A percentile compares a stretch with the other conserved stretches of the same genome.
phyloP scores from a whole-genome alignment of 2,888 invertebrate genomes.

The Seira sanloemensis region DNA sequence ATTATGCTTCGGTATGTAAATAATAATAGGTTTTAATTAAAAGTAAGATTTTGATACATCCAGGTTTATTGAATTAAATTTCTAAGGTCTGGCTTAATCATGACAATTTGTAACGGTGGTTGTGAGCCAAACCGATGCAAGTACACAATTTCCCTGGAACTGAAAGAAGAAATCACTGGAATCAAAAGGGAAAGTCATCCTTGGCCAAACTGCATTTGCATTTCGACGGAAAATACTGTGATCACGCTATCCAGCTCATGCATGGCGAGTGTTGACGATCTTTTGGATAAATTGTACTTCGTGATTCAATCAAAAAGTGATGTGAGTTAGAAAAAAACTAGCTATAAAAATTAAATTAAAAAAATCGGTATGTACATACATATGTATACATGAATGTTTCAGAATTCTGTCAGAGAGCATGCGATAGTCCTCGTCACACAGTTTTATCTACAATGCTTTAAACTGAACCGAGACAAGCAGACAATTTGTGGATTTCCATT shows the following conservation, averaged over 20 bases:
- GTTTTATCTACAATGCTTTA: constrained; percentile 31
- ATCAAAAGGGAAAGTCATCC: constrained; percentile 39
- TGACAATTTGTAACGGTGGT: constrained; percentile 36
- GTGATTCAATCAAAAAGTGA: constrained; percentile 4
- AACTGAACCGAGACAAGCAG: constrained; percentile 6
- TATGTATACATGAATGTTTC: not conserved
- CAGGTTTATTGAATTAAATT: not conserved
- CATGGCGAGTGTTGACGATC: constrained; percentile 24
- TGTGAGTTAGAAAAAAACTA: not conserved
- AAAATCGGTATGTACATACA: not conserved
- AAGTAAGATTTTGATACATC: not conserved
- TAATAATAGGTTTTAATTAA: not conserved
- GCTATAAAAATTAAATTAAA: not conserved
- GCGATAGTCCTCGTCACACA: constrained; percentile 25
- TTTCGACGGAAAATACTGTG: constrained; percentile 17
- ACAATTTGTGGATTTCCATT: constrained; percentile 41
- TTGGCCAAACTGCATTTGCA: constrained; percentile 49
- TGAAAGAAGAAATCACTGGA: not conserved
- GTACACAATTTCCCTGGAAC: constrained; percentile 25
- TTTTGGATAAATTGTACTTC: constrained; percentile 37
- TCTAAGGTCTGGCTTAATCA: constrained; percentile 22
- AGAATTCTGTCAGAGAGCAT: constrained; percentile 11
- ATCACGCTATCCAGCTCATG: constrained; percentile 35
- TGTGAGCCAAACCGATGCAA: constrained; percentile 16
- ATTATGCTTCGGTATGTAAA: constrained; percentile 27